phyloP scores from a whole-genome alignment of 1,140 invertebrate species.

The Ips typographus region DNA sequence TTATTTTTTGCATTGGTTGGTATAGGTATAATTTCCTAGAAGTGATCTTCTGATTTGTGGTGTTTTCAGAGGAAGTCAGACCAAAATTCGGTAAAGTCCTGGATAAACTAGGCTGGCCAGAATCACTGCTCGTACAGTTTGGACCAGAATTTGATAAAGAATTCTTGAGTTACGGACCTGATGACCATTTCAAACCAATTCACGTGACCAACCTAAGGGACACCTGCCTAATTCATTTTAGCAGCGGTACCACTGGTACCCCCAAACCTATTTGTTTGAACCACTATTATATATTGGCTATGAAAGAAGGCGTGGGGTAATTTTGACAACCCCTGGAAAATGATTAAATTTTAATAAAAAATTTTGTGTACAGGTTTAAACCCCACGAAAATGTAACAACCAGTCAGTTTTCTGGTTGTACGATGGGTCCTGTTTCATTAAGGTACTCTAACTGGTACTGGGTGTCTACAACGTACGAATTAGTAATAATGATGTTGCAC shows the following conservation, averaged over 20 bases:
- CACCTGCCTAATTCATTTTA: conserved; percentile 15
- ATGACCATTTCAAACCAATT: conserved; percentile 3
- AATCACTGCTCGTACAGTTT: neutral
- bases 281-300: conserved; percentile 16
- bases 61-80: neutral
- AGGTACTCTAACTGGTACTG: conserved; percentile 10
- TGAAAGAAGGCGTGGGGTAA: neutral
- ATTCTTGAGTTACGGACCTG: conserved; percentile 1
- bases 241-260: conserved; percentile 9
- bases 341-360: neutral
- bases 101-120: neutral
- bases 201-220: conserved; percentile 4
- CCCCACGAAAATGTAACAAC: neutral
- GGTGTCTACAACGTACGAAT: conserved; percentile 2
- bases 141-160: conserved; percentile 10
- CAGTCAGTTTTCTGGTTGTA: neutral
- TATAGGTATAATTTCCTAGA: neutral
- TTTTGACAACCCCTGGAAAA: neutral
- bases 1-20: conserved; percentile 15
- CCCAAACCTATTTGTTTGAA: conserved; percentile 20
- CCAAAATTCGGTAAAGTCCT: too few relatives aligned
- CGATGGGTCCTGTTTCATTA: neutral
- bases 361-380: neutral
- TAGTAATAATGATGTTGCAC: neutral
- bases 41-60: neutral